Percentiles rank a stretch among this genome's conserved stretches.
Evolutionary conservation across 2,888 invertebrate species (phyloP).

Genomic region (Augochlorella aurata): DNA sequence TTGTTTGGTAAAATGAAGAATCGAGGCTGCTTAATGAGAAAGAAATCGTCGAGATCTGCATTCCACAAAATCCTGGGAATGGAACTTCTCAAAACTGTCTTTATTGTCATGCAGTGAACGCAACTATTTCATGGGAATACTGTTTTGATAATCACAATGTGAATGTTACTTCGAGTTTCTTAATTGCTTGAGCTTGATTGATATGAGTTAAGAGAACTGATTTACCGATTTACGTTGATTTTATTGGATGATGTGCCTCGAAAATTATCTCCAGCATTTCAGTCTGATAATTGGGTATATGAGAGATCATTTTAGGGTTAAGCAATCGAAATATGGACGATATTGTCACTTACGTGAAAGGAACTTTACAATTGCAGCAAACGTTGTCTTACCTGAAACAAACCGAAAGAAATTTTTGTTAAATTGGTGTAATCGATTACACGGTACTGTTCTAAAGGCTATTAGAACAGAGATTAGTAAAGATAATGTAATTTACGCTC

Average conservation of each 20-base stretch:
- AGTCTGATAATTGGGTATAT: not conserved
- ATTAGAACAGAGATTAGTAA: not conserved
- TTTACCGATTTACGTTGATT: not conserved
- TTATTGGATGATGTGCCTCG: not conserved
- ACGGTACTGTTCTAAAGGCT: not conserved
- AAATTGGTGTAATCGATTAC: not conserved
- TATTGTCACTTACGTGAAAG: constrained; percentile 48
- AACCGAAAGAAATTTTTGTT: constrained; percentile 36
- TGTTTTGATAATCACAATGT: not conserved
- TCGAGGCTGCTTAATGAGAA: not conserved
- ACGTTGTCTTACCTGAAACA: constrained; percentile 73
- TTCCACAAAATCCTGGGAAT: not conserved
- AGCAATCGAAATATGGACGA: not conserved
- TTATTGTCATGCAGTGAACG: not conserved
- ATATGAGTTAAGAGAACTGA: not conserved
- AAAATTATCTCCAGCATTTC: too few species aligned
- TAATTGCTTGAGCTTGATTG: not conserved
- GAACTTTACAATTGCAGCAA: not conserved
- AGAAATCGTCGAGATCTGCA: not conserved
- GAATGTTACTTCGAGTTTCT: not conserved
- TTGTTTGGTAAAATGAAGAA: not conserved
- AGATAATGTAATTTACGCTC: too few species aligned
- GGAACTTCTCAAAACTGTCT: not conserved
- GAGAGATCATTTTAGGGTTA: not conserved
- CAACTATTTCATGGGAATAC: not conserved